Evolutionary conservation across 1,140 invertebrate species (phyloP).

Genomic region (Calycopis cecrops): DNA sequence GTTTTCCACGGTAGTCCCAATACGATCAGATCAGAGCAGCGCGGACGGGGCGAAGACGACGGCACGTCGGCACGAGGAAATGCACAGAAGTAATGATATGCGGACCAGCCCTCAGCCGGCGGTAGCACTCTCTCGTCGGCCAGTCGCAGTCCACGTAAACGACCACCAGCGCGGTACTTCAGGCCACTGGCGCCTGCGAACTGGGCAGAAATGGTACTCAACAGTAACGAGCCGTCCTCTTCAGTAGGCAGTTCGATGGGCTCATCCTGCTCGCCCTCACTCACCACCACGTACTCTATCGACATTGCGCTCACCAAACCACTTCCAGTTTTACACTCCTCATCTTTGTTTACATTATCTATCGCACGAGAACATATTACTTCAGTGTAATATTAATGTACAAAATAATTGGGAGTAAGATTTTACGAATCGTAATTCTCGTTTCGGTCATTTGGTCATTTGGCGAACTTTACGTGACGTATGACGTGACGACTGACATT

Average conservation of each 20-base stretch:
- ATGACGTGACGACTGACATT: slow-evolving; percentile 32
- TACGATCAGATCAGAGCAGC: slow-evolving; percentile 90
- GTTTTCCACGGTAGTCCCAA: slow-evolving; percentile 88
- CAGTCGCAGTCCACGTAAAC: slow-evolving; percentile 86
- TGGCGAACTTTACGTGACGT: slow-evolving; percentile 33
- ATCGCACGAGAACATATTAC: slow-evolving; percentile 14
- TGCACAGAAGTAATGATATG: slow-evolving; percentile 64
- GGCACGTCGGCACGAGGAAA: slow-evolving; percentile 52
- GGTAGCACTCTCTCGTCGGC: slow-evolving; percentile 83
- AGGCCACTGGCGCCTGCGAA: slow-evolving; percentile 92
- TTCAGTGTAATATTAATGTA: background rate
- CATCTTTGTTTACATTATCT: slow-evolving; percentile 54
- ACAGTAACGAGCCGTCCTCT: slow-evolving; percentile 86
- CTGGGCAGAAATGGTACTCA: slow-evolving; percentile 89
- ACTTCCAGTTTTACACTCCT: slow-evolving; percentile 33
- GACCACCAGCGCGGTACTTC: slow-evolving; percentile 89
- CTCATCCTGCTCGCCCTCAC: slow-evolving; percentile 90
- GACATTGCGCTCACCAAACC: slow-evolving; percentile 60
- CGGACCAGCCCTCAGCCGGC: slow-evolving; percentile 65
- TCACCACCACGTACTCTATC: slow-evolving; percentile 78
- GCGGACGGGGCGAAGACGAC: slow-evolving; percentile 80
- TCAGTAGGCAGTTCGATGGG: slow-evolving; percentile 92
- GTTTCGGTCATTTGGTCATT: slow-evolving; percentile 15
- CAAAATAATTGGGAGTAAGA: too few species aligned
- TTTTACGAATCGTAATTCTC: slow-evolving; percentile 22